Conservation (phyloP, 1,140 invertebrate species). For the Trialeurodes vaporariorum region DNA sequence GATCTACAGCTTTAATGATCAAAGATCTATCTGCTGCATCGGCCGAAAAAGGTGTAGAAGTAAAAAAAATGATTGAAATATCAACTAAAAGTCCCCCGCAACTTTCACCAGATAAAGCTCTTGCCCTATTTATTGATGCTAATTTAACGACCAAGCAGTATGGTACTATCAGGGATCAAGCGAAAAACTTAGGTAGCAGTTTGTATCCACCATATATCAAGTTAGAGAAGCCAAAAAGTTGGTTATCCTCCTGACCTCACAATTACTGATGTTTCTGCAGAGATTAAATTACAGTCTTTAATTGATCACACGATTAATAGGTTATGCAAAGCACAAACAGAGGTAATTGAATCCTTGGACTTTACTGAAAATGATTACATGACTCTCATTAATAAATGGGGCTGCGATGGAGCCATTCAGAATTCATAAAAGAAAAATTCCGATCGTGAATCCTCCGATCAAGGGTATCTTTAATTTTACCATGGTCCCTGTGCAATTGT, state of each 20-base stretch:
- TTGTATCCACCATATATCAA: conserved; percentile 12
- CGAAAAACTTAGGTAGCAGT: conserved; percentile 7
- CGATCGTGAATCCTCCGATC: conserved; percentile 7
- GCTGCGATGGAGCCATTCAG: conserved; percentile 14
- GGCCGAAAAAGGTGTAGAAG: too few relatives aligned
- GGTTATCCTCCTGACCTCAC: conserved; percentile 10
- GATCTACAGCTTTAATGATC: too few relatives aligned
- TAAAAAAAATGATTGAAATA: too few relatives aligned
- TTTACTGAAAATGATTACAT: too few relatives aligned
- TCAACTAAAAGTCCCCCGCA: too few relatives aligned
- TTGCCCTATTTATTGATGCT: conserved; percentile 13
- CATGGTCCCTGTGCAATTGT: too few relatives aligned
- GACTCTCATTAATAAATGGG: conserved; percentile 6
- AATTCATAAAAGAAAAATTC: conserved; percentile 3
- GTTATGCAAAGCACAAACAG: too few relatives aligned
- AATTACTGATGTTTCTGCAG: conserved; percentile 9
- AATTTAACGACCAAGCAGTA: conserved; percentile 15
- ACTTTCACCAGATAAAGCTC: conserved; percentile 6
- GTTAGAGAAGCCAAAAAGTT: conserved; percentile 13
- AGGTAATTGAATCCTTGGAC: too few relatives aligned
- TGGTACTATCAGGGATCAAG: conserved; percentile 5
- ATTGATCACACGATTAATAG: too few relatives aligned
- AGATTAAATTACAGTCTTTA: too few relatives aligned
- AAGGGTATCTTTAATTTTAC: conserved; percentile 11
- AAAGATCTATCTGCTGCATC: too few relatives aligned